Base-by-base conservation (phyloP, 2,888 invertebrate genomes). In the Phaedon cochleariae region DNA sequence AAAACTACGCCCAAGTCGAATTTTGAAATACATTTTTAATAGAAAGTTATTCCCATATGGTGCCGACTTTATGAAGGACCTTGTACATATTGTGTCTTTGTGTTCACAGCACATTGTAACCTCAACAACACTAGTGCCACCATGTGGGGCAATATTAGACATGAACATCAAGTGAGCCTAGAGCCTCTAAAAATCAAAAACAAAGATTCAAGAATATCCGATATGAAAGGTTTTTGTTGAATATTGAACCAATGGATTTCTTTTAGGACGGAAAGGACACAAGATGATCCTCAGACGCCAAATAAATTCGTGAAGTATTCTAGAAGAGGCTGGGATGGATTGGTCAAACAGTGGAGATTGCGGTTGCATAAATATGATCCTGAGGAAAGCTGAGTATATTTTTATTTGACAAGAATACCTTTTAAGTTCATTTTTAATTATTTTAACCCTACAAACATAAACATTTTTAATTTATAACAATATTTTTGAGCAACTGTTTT, bases 261-360 rank as follows among this genome's bases (percentile, higher is more conserved):
- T 85, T 85, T 65, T 74, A 91, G 90, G 72, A 80, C 85, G 0
- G 80, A 88, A 71, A 87, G 96, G 26, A 85, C 85, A 34, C 86
- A 86, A 62, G 89, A 90, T 3, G 93, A 97, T 83, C 98, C 97
- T 1, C 88, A 87, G 76, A 98, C 98, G 1, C 98, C 98, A 2
- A 93, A 95, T 75, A 97, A 96, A 83, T 88, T 88, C 78, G 81
- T 88, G 22, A 95, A 96, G 83, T 96, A 94, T 83, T 96, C 96
- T 74, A 88, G 98, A 46, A 87, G 98, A 72, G 96, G 94, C 10
- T 98, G 96, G 92, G 98, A 98, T 82, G 91, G 91, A 26, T 87
- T 96, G 71, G 89, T 97, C 0, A 92, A 90, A 81, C 87, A 93
- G 64, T 97, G 97, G 97, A 89, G 96, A 57, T 89, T 91, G 76